Percentiles rank a stretch among this genome's conserved stretches.
Conservation (phyloP, 2,113 vertebrate species). For the Callaeas wilsoni region DNA sequence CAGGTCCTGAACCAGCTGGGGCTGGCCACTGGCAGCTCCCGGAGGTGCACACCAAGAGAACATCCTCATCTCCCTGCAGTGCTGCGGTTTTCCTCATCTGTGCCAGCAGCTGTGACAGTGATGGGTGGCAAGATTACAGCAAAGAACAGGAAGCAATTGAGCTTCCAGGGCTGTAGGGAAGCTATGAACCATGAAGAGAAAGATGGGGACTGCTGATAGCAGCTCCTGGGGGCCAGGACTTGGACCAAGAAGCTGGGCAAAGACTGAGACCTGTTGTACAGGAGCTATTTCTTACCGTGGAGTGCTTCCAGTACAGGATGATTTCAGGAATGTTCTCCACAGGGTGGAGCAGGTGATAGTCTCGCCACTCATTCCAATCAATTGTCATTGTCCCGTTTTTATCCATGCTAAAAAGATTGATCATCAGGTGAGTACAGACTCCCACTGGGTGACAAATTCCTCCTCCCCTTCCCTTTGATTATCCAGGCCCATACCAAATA, state of each 20-base stretch:
- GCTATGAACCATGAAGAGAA: not conserved
- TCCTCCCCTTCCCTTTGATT: not conserved
- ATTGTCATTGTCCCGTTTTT: conserved; percentile 97
- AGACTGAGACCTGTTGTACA: not conserved
- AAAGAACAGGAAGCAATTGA: not conserved
- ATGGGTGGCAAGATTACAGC: not conserved
- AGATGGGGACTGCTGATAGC: not conserved
- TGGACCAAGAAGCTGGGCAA: not conserved
- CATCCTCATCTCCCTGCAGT: not conserved
- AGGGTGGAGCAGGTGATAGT: conserved; percentile 90
- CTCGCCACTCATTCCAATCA: conserved; percentile 95
- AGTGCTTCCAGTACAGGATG: conserved; percentile 97
- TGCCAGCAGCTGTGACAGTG: not conserved
- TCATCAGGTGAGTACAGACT: not conserved
- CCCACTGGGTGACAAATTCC: not conserved
- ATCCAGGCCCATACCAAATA: not conserved
- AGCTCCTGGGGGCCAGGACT: not conserved
- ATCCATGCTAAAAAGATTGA: conserved; percentile 84
- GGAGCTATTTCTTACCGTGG: conserved; percentile 78
- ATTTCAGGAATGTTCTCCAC: conserved; percentile 96
- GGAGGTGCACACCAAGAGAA: not conserved
- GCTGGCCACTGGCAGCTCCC: not conserved
- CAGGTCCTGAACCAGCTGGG: not conserved
- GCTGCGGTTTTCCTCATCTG: not conserved
- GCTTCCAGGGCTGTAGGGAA: not conserved